Base-by-base conservation (phyloP, 1,140 invertebrate genomes). In the Trichomalopsis sarcophagae region DNA sequence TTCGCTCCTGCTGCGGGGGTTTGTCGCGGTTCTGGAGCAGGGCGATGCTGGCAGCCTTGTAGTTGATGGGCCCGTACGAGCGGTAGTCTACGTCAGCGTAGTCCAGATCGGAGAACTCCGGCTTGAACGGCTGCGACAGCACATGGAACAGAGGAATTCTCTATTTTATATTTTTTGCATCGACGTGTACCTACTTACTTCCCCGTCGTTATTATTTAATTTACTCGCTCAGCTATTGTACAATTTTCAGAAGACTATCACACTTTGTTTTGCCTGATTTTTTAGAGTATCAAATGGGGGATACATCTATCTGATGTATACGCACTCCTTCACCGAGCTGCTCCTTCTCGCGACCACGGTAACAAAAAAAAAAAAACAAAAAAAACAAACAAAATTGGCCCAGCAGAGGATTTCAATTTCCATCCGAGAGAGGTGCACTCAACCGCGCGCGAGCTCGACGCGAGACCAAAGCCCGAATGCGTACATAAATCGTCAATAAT, bases 81-180 rank as follows among this genome's bases (percentile, higher is more conserved):
- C 96, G 95, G 93, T 97, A 96, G 91, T 98, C 97, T 86, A 97
- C 96, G 93, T 98, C 97, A 68, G 97, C 97, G 93, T 98, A 98
- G 90, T 97, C 96, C 91, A 98, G 94, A 92, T 96, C 97, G 90
- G 96, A 95, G 89, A 95, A 95, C 88, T 96, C 95, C 78, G 95
- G 95, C 89, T 94, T 94, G 91, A 94, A 95, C 93, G 96, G 95
- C 95, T 95, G 93, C 94, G 95, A 27, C 27, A 27, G 33, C 33
- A 36, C 55, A 62, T 62, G 79, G 95, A 81, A 81, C 55, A 69
- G 17, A 44, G 47, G 21, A 1, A 44, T 44, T 44, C 6, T 44
- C 7, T 44, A 44, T 36, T 36, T 36, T 36, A 36, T 36, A 4
- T 36, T 36, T 36, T 36, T 36, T 36, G 2, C 5, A 4, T 36